Conservation (phyloP, 2,113 vertebrate species). For the Crotalus tigris region DNA sequence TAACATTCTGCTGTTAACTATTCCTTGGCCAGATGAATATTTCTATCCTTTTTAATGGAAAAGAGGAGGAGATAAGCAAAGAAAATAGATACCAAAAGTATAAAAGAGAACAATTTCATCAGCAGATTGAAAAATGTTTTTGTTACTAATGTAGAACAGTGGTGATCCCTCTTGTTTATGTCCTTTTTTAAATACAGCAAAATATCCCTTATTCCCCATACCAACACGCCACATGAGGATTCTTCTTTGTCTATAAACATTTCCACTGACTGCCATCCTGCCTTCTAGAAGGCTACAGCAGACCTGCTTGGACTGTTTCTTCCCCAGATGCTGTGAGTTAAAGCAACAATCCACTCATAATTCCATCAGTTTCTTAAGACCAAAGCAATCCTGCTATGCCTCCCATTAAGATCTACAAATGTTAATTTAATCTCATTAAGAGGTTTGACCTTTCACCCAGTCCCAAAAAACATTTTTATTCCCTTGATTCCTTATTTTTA, state of each 20-base stretch:
- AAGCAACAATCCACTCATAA: not conserved
- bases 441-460: not conserved
- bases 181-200: not conserved
- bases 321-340: conserved; percentile 12
- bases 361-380: conserved; percentile 6
- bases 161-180: not conserved
- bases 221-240: not conserved
- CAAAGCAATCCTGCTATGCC: not conserved
- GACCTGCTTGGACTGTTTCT: not conserved
- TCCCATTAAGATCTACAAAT: not conserved
- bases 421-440: not conserved
- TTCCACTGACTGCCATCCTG: not conserved
- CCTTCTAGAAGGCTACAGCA: not conserved
- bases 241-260: not conserved
- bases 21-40: not conserved
- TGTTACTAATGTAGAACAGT: not conserved
- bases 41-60: not conserved
- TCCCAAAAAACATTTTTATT: not conserved
- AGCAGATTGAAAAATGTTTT: too few relatives aligned
- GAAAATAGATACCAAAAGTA: not conserved
- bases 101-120: not conserved
- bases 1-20: not conserved
- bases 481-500: not conserved
- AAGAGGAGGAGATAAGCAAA: not conserved
- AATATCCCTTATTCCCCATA: not conserved